Evolutionary conservation across 2,797 vertebrate species (phyloP), one percentile per base, ranked within the genome.

Genomic region (Craterocephalus amniculus): DNA sequence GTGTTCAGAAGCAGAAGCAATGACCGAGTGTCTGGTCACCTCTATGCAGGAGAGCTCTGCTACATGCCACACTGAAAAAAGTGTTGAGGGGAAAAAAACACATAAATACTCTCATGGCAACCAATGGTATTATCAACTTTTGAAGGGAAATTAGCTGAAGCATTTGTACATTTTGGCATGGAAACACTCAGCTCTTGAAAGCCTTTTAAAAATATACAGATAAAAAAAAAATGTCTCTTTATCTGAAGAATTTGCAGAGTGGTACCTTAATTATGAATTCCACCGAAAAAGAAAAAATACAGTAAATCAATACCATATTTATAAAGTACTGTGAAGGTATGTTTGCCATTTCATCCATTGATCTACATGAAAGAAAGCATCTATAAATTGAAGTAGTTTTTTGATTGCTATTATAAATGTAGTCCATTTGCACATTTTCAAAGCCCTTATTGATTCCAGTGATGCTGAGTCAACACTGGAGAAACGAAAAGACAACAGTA

Each of bases 21-120:
- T 85, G 83, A 86, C 76, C 84, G 80, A 71, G 76, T 75, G 84
- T 84, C 85, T 89, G 83, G 79, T 64, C 76, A 58, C 76, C 27
- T 80, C 70, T 70, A 78, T 83, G 81, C 56, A 64, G 45, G 52
- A 80, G 74, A 83, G 80, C 71, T 49, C 29, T 45, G 59, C 18
- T 45, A 31, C 35, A 8, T 18, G 27, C n/a, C 63, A 31, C 38
- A 56, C 29, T 36, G 52, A 63, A 48, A 59, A 12, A 3, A 2
- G 16, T n/a, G 62, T 4, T 32, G 1, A 34, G 2, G n/a, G 27
- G 4, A 29, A 29, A 34, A 9, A 29, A 18, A 36, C 10, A 45
- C 6, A 32, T 14, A 45, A 58, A 56, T 16, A 34, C 3, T 16
- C 35, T 51, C 32, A 22, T 43, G 6, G 40, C 29, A 34, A 22